These are phyloP conservation scores for Stomatorhinus walkeri DNA, from an alignment of 2,797 vertebrate genomes.

Conservation along the genomic window DNA sequence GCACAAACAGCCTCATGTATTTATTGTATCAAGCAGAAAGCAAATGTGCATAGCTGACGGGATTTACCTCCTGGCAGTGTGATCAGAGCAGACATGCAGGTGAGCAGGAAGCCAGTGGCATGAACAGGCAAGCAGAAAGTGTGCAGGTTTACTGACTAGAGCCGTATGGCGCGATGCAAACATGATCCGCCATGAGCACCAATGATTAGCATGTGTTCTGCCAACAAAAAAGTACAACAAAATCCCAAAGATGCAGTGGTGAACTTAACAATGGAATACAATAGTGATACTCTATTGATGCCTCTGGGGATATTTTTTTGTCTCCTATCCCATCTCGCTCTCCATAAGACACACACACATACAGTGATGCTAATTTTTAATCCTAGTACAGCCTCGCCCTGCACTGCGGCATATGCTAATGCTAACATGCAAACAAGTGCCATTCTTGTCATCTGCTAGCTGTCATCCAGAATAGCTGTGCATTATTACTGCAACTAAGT, in stretches of 20 bases:
- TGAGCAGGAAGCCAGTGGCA: not conserved
- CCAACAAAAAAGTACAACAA: not conserved
- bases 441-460: not conserved
- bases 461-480: not conserved
- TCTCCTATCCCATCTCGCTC: not conserved
- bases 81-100: not conserved
- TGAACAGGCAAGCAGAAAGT: not conserved
- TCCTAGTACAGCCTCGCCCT: not conserved
- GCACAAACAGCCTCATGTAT: not conserved
- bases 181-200: not conserved
- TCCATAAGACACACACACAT: not conserved
- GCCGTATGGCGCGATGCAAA: not conserved
- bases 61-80: not conserved
- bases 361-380: not conserved
- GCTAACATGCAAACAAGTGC: not conserved
- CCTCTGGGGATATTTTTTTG: not conserved
- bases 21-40: conserved; percentile 9
- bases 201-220: not conserved
- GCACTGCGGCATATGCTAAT: not conserved
- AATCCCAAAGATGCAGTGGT: not conserved
- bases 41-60: not conserved
- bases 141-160: not conserved
- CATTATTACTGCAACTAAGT: not conserved
- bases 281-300: not conserved
- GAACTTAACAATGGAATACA: not conserved